Evolutionary conservation across 2,113 vertebrate species (phyloP), one percentile per base, ranked within the genome.

Genomic region (Perca fluviatilis): DNA sequence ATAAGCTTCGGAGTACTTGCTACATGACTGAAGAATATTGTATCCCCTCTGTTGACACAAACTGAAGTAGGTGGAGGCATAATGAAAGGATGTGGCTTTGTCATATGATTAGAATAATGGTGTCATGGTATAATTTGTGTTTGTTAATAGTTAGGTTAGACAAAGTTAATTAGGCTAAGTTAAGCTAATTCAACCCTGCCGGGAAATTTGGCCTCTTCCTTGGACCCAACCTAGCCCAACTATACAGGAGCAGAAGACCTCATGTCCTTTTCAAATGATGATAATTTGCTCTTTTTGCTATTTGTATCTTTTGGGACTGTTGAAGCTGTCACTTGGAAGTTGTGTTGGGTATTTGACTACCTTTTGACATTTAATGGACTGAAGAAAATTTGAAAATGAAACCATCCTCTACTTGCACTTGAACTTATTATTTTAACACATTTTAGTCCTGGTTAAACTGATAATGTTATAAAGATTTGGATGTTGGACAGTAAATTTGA

Each of bases 1-100:
- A 71, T 54, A 83, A 83, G 73, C 30, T 75, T 56, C 36, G 4
- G 27, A 58, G 65, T 62, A 30, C 65, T 63, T 60, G 84, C 60
- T 61, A 72, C 60, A n/a, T 72, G 65, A 67, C 43, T 60, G 16
- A 27, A 62, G 33, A 79, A 63, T 25, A 81, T 23, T 46, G 19
- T 14, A 21, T 57, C 3, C 19, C 23, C 30, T 74, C 36, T 66
- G 63, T 56, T 58, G 67, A 64, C 30, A 43, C 40, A 30, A 23
- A 40, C 33, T 70, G 23, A 23, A 14, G 60, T 64, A 11, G 56
- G 56, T 4, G 5, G 54, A 15, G 56, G 30, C 33, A 33, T 3
- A 6, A 1, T 30, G 25, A 50, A 25, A 66, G 27, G 70, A n/a
- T 40, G 62, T 15, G 25, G 5, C 33, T 47, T 27, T 53, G 54